A percentile compares a stretch with the other conserved stretches of the same genome.
These are phyloP conservation scores for Lates japonicus DNA, from an alignment of 2,797 vertebrate species.

Conservation along the genomic window DNA sequence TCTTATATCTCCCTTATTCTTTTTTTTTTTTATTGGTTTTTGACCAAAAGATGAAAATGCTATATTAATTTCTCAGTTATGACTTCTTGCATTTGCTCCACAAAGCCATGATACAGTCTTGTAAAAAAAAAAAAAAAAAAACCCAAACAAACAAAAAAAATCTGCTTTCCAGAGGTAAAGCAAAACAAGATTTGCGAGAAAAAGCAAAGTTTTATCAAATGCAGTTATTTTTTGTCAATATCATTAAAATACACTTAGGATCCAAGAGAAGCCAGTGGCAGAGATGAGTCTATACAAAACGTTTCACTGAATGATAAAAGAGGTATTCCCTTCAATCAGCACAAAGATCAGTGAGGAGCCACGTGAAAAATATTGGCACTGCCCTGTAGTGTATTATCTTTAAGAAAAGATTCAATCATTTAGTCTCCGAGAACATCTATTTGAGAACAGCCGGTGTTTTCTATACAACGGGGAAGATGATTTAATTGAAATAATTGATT, in stretches of 20 bases:
- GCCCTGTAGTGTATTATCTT: slow-evolving; percentile 35
- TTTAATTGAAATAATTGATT: slow-evolving; percentile 66
- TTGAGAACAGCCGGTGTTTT: slow-evolving; percentile 44
- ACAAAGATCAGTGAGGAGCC: slow-evolving; percentile 42
- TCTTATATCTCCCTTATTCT: neutral
- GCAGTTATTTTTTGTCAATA: slow-evolving; percentile 16
- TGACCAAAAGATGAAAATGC: slow-evolving; percentile 24
- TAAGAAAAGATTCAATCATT: slow-evolving; percentile 28
- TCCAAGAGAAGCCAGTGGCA: slow-evolving; percentile 2
- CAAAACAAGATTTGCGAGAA: slow-evolving; percentile 4
- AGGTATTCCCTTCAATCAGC: slow-evolving; percentile 25
- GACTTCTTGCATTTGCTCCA: slow-evolving; percentile 20
- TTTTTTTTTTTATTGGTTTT: neutral
- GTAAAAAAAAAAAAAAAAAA: neutral
- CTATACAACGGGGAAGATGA: slow-evolving; percentile 48
- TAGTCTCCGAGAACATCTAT: slow-evolving; percentile 16
- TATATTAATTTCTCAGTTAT: neutral
- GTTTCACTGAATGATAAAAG: slow-evolving; percentile 15
- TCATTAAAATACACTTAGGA: slow-evolving; percentile 15
- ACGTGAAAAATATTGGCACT: slow-evolving; percentile 45
- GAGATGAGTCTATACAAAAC: slow-evolving; percentile 37
- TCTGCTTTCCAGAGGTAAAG: neutral
- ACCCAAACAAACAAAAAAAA: neutral
- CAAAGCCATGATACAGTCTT: slow-evolving; percentile 3
- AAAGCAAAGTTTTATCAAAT: slow-evolving; percentile 17